Base-by-base conservation (phyloP, 2,888 invertebrate genomes). In the Zele albiditarsus region DNA sequence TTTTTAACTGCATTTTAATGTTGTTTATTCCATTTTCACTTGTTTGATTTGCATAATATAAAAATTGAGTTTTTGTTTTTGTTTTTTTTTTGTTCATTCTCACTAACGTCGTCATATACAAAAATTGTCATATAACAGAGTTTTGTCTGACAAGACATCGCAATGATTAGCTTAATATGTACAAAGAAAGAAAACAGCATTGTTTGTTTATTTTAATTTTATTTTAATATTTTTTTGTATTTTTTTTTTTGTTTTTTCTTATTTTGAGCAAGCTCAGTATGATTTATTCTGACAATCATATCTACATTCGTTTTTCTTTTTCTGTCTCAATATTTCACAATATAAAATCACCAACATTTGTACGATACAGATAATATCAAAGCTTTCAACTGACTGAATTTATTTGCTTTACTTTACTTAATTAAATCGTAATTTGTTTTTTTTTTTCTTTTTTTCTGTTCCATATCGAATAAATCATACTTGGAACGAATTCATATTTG, bases 91-190 rank as follows among this genome's bases (percentile, higher is more conserved):
- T 69, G 68, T 53, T 42, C 70, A 79, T 81, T 76, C 77, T 81
- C 79, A 79, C 82, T 81, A 82, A 82, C 80, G 78, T 80, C 83
- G 80, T 82, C 84, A 83, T 80, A 82, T 82, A 83, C 78, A 82
- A 84, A 83, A 82, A 81, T 78, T 81, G 68, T 83, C 78, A 78
- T 82, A 82, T 81, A 85, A 83, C 82, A 82, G 82, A 80, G 78
- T 83, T 80, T 78, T 68, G 73, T 76, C 75, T 79, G 78, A 78
- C 77, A 79, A 81, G 80, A 83, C 80, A 84, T 81, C 80, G 81
- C 83, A 85, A 84, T 82, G 77, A 83, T 79, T 78, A 82, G 81
- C 80, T 82, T 80, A 53, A 53, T 53, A 83, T 82, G 75, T 80
- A 79, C 80, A 82, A 80, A 77, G 67, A 72, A 77, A 78, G 57